Percentiles rank a stretch among this genome's conserved stretches.
These are phyloP conservation scores for Cebus imitator DNA, from an alignment of 2,113 vertebrate genomes.

Conservation along the genomic window DNA sequence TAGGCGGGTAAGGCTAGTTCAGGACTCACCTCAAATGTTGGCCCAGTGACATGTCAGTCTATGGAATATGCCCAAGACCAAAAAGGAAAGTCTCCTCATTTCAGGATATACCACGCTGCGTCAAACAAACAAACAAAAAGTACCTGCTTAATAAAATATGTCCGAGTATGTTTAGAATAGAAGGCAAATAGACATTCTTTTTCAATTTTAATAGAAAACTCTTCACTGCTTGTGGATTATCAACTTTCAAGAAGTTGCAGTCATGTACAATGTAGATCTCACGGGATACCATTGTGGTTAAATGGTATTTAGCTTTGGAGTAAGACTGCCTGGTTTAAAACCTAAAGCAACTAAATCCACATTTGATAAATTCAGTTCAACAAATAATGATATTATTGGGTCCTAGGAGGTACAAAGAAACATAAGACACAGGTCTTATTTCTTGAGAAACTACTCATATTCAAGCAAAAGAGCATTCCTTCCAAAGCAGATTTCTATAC, in stretches of 20 bases:
- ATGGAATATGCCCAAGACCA: background rate
- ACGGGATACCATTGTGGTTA: background rate
- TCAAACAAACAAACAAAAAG: background rate
- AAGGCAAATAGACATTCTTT: background rate
- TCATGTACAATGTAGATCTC: background rate
- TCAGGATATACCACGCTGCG: background rate
- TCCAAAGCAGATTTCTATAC: background rate
- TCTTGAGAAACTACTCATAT: background rate
- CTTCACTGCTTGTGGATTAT: background rate
- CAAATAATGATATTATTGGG: background rate
- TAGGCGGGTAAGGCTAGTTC: background rate
- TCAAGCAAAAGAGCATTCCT: background rate
- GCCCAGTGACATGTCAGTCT: background rate
- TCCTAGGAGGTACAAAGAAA: background rate
- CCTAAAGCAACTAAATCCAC: background rate
- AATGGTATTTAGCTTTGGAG: background rate
- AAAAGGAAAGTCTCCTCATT: background rate
- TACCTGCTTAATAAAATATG: background rate
- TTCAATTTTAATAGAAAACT: background rate
- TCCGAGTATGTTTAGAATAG: background rate
- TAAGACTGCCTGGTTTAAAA: background rate
- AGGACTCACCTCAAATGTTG: background rate
- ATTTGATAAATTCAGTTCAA: background rate
- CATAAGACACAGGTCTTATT: background rate
- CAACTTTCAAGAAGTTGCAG: background rate